phyloP scores from a whole-genome alignment of 2,888 invertebrate genomes.

The Cerceris ruficornis region DNA sequence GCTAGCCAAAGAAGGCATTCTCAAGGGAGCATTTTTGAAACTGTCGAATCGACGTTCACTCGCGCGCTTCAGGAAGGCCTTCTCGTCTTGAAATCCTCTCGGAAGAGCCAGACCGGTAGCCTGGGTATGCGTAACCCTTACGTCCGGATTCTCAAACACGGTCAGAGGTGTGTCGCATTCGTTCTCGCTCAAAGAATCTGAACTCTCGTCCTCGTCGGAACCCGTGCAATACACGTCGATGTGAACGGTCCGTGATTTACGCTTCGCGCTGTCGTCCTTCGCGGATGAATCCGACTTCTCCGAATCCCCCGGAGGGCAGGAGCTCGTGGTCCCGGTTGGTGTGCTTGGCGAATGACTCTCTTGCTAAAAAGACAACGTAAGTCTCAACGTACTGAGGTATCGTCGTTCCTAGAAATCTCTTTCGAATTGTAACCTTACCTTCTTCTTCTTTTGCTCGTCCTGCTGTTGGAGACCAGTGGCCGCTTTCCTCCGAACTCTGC shows the following conservation, averaged over 20 bases:
- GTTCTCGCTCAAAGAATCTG: constrained; percentile 76
- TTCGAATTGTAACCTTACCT: constrained; percentile 50
- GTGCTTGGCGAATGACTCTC: constrained; percentile 55
- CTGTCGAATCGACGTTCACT: constrained; percentile 68
- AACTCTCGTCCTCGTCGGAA: constrained; percentile 82
- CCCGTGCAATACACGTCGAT: constrained; percentile 90
- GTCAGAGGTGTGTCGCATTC: constrained; percentile 84
- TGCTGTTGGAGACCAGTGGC: constrained; percentile 44
- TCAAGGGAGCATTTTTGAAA: constrained; percentile 69
- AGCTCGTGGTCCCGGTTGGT: constrained; percentile 56
- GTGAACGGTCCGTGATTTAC: constrained; percentile 87
- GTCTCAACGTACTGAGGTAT: neutral
- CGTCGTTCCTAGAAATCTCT: neutral
- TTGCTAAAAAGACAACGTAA: constrained; percentile 45
- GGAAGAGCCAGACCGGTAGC: constrained; percentile 82
- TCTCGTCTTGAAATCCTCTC: constrained; percentile 76
- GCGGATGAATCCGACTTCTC: constrained; percentile 63
- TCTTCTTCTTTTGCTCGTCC: constrained; percentile 67
- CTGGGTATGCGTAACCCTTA: constrained; percentile 84
- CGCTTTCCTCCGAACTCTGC: constrained; percentile 58
- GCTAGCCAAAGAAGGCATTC: constrained; percentile 74
- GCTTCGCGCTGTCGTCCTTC: constrained; percentile 72
- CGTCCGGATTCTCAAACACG: constrained; percentile 85
- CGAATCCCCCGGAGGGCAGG: constrained; percentile 44
- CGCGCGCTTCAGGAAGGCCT: constrained; percentile 71